phyloP scores from a whole-genome alignment of 2,888 invertebrate genomes.

The Aporophyla nigra region DNA sequence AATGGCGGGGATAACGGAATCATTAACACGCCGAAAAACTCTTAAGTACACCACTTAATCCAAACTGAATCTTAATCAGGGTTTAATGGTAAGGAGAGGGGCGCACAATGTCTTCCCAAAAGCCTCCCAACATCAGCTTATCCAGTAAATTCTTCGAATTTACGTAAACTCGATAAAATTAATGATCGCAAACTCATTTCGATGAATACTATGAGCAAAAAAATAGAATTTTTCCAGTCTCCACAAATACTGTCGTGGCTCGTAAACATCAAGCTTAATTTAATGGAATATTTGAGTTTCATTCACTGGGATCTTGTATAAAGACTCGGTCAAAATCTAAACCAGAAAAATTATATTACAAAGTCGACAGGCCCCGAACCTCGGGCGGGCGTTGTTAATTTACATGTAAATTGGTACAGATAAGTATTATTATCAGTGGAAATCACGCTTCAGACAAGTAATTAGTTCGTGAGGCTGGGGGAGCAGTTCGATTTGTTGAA shows the following conservation, averaged over 20 bases:
- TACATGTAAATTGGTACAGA: constrained; percentile 69
- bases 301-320: constrained; percentile 53
- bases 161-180: constrained; percentile 69
- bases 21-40: constrained; percentile 79
- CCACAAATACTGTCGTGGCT: constrained; percentile 21
- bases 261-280: constrained; percentile 55
- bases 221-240: constrained; percentile 26
- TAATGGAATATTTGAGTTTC: constrained; percentile 53
- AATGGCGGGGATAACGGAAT: constrained; percentile 74
- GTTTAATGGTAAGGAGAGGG: constrained; percentile 74
- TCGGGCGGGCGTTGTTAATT: constrained; percentile 66
- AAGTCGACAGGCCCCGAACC: constrained; percentile 53
- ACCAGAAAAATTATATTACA: constrained; percentile 64
- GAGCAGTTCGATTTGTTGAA: constrained; percentile 80
- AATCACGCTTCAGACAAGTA: constrained; percentile 76
- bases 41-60: constrained; percentile 80
- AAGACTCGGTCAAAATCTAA: constrained; percentile 58
- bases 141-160: constrained; percentile 65
- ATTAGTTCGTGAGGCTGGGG: constrained; percentile 75
- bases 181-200: constrained; percentile 62
- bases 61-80: constrained; percentile 81
- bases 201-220: constrained; percentile 43
- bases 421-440: constrained; percentile 73
- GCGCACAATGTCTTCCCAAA: constrained; percentile 65
- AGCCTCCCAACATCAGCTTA: constrained; percentile 53